Evolutionary conservation across 1,140 invertebrate genomes (phyloP).

Genomic region (Steinernema feltiae): DNA sequence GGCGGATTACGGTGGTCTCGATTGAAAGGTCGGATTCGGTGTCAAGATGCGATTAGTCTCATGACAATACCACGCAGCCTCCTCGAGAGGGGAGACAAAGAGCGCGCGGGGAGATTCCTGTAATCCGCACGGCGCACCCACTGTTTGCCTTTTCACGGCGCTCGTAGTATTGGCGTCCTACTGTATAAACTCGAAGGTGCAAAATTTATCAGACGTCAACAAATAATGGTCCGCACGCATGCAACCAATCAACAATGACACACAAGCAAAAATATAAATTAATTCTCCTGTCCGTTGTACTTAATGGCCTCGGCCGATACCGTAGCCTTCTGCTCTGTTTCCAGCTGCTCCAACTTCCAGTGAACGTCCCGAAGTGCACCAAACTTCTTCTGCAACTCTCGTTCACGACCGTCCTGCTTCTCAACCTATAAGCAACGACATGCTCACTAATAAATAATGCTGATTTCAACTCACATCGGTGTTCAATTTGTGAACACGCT

Average conservation of each 20-base stretch:
- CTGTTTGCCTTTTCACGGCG: neutral
- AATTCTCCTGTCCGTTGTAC: conserved; percentile 24
- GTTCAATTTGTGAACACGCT: conserved; percentile 62
- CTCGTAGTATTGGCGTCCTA: neutral
- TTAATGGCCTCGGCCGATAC: conserved; percentile 30
- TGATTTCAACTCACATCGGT: conserved; percentile 43
- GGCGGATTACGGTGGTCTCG: conserved; percentile 7
- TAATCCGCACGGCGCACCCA: neutral
- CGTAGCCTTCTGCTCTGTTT: conserved; percentile 36
- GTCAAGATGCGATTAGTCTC: conserved; percentile 6
- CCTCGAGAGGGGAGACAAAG: neutral
- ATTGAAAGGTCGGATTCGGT: conserved; percentile 8
- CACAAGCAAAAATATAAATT: neutral
- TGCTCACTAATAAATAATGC: conserved; percentile 21
- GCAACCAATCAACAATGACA: too few relatives aligned
- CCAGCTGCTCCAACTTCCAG: conserved; percentile 55
- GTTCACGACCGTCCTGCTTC: conserved; percentile 81
- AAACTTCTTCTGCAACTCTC: conserved; percentile 74
- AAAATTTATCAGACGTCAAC: conserved; percentile 3
- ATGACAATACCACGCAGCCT: neutral
- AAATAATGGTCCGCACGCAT: too few relatives aligned
- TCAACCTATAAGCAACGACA: conserved; percentile 56
- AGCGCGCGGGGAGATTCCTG: neutral
- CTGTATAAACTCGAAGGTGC: conserved; percentile 7
- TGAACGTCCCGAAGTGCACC: conserved; percentile 64